phyloP scores from a whole-genome alignment of 2,797 vertebrate species.

The Chloroceryle inda region DNA sequence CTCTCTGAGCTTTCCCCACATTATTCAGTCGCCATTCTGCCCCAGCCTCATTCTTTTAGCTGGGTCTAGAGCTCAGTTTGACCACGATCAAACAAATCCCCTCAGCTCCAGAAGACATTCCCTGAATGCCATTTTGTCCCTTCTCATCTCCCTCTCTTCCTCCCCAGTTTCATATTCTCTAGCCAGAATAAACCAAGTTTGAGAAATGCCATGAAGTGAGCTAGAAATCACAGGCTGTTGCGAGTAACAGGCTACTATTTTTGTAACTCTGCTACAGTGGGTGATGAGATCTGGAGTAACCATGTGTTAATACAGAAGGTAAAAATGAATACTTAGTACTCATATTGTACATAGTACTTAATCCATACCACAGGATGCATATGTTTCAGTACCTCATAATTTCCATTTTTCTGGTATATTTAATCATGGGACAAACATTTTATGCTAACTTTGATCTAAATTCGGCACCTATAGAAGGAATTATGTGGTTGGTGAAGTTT shows the following conservation, averaged over 20 bases:
- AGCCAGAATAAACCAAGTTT: neutral
- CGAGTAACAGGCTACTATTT: neutral
- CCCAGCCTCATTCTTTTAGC: neutral
- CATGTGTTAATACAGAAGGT: conserved; percentile 11
- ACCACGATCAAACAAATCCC: fast-evolving
- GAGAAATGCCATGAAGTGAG: neutral
- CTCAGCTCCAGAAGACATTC: neutral
- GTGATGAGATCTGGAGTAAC: neutral
- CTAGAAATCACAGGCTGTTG: neutral
- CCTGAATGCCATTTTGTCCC: neutral
- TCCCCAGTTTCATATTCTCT: neutral
- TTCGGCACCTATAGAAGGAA: neutral
- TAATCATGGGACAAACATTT: neutral
- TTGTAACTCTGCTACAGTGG: neutral
- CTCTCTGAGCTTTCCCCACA: neutral
- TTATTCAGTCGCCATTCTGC: neutral
- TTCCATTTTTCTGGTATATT: neutral
- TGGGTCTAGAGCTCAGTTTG: neutral
- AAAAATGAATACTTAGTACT: neutral
- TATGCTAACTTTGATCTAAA: neutral
- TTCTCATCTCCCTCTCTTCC: neutral
- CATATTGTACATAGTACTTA: neutral
- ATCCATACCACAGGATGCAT: neutral
- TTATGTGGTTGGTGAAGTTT: neutral
- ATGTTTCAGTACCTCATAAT: neutral